Base-by-base conservation (phyloP, 2,888 invertebrate genomes). In the Apodemia zela region DNA sequence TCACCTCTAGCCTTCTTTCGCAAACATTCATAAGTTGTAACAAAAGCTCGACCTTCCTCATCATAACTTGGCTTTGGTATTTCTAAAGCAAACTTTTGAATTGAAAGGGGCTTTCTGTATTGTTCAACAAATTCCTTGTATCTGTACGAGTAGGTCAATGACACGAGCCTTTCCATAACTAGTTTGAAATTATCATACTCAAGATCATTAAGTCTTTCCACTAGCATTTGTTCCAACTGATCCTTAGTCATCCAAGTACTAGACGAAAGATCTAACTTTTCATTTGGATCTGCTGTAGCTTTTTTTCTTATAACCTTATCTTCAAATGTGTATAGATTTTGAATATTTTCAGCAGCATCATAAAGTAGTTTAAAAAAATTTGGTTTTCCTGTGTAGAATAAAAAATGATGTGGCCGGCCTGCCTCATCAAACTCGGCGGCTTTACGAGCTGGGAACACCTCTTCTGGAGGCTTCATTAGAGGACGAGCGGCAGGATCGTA, bases 361-460 rank as follows among this genome's bases (percentile, higher is more conserved):
- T 96, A 95, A 72, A 99, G 87, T 6, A 96, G 77, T 76, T 96
- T 94, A 80, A 96, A 97, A 81, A 95, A 99, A 80, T 97, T 96
- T 0, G 98, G 96, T 76, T 94, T 95, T 57, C 94, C 94, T 0
- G 99, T 99, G 80, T 98, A 99, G 85, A 98, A 99, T 70, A 99
- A 90, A 67, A 94, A 95, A 85, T 99, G 97, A 80, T 95, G 94
- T 1, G 99, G 99, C 72, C 98, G 93, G 0, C 99, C 99, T 69
- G 94, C 94, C 78, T 95, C 94, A 85, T 98, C 97, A 89, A 98
- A 98, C 82, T 98, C 96, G 3, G 98, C 98, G 54, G 95, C 97
- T 89, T 97, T 98, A 65, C 94, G 93, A 47, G 94, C 93, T 0
- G 97, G 96, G 84, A 96, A 97, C n/a, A 97, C 91, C 87, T 97